phyloP scores from a whole-genome alignment of 2,113 vertebrate species.

The Planiliza haematocheilus region DNA sequence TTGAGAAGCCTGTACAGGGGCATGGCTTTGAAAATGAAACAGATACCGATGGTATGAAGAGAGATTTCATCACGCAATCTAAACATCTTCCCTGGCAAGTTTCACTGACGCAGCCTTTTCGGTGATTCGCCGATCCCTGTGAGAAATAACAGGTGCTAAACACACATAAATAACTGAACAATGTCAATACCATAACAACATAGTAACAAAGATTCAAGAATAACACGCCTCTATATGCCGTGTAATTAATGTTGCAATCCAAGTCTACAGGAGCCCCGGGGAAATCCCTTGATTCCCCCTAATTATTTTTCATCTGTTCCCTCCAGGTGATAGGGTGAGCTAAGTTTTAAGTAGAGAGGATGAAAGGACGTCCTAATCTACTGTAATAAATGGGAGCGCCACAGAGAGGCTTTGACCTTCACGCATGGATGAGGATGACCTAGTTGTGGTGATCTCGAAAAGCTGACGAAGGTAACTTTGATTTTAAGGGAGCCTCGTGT shows the following conservation, averaged over 20 bases:
- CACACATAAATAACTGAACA: background rate
- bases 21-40: background rate
- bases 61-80: no score
- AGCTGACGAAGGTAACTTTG: slow-evolving; percentile 53
- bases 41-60: background rate
- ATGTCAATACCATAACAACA: no score
- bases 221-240: slow-evolving; percentile 24
- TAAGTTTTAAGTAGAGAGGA: slow-evolving; percentile 26
- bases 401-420: slow-evolving; percentile 47
- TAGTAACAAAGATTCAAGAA: no score
- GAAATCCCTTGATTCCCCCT: slow-evolving; percentile 59
- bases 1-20: background rate
- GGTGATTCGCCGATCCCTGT: no score
- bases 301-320: slow-evolving; percentile 51
- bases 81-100: background rate
- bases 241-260: slow-evolving; percentile 41
- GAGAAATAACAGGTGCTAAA: background rate
- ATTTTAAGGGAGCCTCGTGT: background rate
- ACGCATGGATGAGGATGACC: slow-evolving; percentile 39
- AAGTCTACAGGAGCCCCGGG: slow-evolving; percentile 26
- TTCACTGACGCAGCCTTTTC: background rate
- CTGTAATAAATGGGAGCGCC: slow-evolving; percentile 46
- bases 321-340: slow-evolving; percentile 13
- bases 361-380: slow-evolving; percentile 49
- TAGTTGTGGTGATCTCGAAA: slow-evolving; percentile 11